Evolutionary conservation across 2,888 invertebrate species (phyloP).

Genomic region (Campoletis raptor): DNA sequence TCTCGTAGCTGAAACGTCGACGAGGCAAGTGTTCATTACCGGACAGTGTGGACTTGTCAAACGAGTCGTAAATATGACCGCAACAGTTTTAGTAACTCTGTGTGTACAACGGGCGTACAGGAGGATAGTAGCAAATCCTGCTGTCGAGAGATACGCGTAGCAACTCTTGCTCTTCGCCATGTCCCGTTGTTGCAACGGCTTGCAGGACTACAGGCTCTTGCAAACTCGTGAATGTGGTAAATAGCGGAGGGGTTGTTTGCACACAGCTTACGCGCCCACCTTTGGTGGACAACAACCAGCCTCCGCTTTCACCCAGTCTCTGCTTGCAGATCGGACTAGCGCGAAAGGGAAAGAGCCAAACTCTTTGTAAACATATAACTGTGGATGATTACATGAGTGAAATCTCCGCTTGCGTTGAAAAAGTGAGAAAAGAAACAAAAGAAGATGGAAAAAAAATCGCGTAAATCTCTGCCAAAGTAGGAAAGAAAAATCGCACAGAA

Average conservation of each 20-base stretch:
- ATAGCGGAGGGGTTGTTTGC: constrained; percentile 77
- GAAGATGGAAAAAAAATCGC: constrained; percentile 18
- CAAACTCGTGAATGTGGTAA: constrained; percentile 65
- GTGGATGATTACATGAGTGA: constrained; percentile 51
- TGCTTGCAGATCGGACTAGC: constrained; percentile 78
- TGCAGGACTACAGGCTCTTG: constrained; percentile 16
- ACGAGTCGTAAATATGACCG: constrained; percentile 50
- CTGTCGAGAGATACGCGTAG: constrained; percentile 28
- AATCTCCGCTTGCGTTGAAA: constrained; percentile 15
- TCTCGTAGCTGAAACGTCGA: background rate
- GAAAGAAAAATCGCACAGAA: constrained; percentile 53
- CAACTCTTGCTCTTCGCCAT: constrained; percentile 14
- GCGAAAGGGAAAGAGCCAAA: constrained; percentile 58
- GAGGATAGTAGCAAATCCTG: constrained; percentile 49
- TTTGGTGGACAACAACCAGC: constrained; percentile 74
- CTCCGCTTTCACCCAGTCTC: constrained; percentile 68
- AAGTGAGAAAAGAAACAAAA: constrained; percentile 4
- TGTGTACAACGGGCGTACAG: constrained; percentile 3
- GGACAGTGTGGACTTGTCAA: constrained; percentile 28
- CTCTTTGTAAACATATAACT: constrained; percentile 34
- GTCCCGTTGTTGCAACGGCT: constrained; percentile 13
- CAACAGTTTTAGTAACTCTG: constrained; percentile 31
- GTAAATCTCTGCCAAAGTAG: constrained; percentile 52
- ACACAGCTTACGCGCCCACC: constrained; percentile 76
- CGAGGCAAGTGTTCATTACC: constrained; percentile 13